phyloP scores from a whole-genome alignment of 2,113 vertebrate genomes.

The Sander lucioperca region DNA sequence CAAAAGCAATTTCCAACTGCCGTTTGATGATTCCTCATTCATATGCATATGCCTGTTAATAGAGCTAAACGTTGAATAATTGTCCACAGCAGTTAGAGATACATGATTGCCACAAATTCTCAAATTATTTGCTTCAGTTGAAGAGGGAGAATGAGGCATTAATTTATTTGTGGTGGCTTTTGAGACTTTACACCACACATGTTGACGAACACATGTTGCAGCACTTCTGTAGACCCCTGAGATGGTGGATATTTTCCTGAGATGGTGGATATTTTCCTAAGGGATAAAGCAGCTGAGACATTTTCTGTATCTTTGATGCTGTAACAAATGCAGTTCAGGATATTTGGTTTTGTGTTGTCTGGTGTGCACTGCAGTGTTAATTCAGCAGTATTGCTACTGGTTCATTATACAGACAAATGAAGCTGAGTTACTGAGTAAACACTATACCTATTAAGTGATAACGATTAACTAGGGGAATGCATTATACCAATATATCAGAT shows the following conservation, averaged over 20 bases:
- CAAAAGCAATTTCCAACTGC: conserved; percentile 1
- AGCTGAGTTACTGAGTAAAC: conserved; percentile 39
- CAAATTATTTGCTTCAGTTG: background rate
- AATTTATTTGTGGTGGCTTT: background rate
- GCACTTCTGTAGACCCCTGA: background rate
- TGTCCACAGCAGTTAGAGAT: background rate
- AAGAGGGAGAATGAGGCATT: background rate
- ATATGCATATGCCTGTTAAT: too few species aligned
- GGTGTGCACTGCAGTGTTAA: conserved; percentile 43
- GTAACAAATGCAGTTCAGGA: conserved; percentile 24
- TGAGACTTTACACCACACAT: background rate
- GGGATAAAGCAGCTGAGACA: background rate
- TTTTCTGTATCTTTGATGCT: conserved; percentile 6
- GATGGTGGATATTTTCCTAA: background rate
- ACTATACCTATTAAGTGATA: conserved; percentile 60
- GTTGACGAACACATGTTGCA: background rate
- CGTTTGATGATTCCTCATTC: too few species aligned
- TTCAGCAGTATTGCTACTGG: conserved; percentile 46
- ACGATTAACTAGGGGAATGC: conserved; percentile 45
- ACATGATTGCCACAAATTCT: background rate
- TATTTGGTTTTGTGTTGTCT: conserved; percentile 11
- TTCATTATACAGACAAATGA: conserved; percentile 70
- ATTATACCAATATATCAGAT: conserved; percentile 47
- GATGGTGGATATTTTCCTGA: background rate
- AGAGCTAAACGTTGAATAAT: background rate